These are phyloP conservation scores for Hiodon alosoides DNA, from an alignment of 2,113 vertebrate genomes.

Conservation along the genomic window DNA sequence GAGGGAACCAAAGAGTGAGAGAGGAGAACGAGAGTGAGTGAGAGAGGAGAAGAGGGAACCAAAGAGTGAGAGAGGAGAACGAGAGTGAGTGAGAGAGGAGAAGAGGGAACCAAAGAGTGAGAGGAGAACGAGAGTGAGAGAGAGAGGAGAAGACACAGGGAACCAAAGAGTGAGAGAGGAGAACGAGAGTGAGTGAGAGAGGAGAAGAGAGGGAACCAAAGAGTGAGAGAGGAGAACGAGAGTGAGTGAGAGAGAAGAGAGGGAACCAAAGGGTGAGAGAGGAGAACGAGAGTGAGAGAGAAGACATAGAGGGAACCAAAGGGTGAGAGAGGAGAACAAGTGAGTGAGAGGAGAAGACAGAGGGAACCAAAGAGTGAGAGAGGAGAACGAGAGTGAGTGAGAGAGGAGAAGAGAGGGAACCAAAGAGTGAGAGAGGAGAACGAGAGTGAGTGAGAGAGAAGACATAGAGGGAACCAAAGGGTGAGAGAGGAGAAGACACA, in stretches of 20 bases:
- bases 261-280: too few species aligned
- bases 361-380: slow-evolving; percentile 29
- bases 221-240: slow-evolving; percentile 48
- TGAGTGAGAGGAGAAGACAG: slow-evolving; percentile 25
- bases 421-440: slow-evolving; percentile 42
- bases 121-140: too few species aligned
- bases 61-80: slow-evolving; percentile 64
- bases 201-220: slow-evolving; percentile 74
- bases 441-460: slow-evolving; percentile 41
- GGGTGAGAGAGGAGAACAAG: slow-evolving; percentile 49
- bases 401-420: too few species aligned
- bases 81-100: background rate
- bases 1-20: too few species aligned
- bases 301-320: too few species aligned
- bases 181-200: too few species aligned
- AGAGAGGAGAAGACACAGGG: slow-evolving; percentile 27
- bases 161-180: slow-evolving; percentile 58
- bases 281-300: too few species aligned
- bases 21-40: slow-evolving; percentile 71
- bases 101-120: background rate
- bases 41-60: slow-evolving; percentile 27
- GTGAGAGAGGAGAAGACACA: slow-evolving; percentile 29
- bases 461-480: too few species aligned
- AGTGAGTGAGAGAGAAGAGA: too few species aligned
- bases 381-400: too few species aligned